Percentiles rank a stretch among this genome's conserved stretches.
Evolutionary conservation across 2,888 invertebrate genomes (phyloP).

Genomic region (Bugulina stolonifera): DNA sequence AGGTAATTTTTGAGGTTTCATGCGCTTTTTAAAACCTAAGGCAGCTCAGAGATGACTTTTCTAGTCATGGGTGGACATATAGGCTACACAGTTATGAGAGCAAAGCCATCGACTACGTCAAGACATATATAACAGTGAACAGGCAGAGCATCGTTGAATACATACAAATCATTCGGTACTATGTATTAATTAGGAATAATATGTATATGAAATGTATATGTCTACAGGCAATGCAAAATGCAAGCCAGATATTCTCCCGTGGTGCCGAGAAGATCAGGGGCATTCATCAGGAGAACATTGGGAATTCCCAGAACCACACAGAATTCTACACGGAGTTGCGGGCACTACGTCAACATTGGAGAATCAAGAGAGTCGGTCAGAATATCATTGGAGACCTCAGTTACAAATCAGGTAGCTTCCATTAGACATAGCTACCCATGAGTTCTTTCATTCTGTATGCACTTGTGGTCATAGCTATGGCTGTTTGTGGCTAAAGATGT

Average conservation of each 20-base stretch:
- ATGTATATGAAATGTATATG: too few relatives aligned
- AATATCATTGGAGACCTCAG: slow-evolving; percentile 92
- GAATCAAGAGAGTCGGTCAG: slow-evolving; percentile 90
- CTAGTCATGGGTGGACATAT: too few relatives aligned
- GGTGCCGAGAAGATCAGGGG: slow-evolving; percentile 78
- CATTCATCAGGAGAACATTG: slow-evolving; percentile 66
- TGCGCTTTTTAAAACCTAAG: too few relatives aligned
- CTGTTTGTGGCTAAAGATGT: too few relatives aligned
- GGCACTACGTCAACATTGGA: slow-evolving; percentile 83
- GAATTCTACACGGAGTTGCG: slow-evolving; percentile 90
- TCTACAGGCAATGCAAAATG: slow-evolving; percentile 72
- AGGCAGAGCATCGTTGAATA: too few relatives aligned
- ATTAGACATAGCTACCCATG: not conserved
- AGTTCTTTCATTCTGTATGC: not conserved
- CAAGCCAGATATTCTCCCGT: slow-evolving; percentile 72
- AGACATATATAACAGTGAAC: too few relatives aligned
- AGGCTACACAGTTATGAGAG: too few relatives aligned
- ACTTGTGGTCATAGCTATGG: not conserved
- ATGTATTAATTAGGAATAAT: too few relatives aligned
- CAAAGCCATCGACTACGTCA: too few relatives aligned
- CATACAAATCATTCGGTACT: too few relatives aligned
- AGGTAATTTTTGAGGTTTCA: too few relatives aligned
- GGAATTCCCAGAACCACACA: slow-evolving; percentile 56
- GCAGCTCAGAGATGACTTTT: too few relatives aligned
- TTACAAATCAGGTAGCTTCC: slow-evolving; percentile 67